phyloP scores from a whole-genome alignment of 2,888 invertebrate species.

The Zygaena filipendulae region DNA sequence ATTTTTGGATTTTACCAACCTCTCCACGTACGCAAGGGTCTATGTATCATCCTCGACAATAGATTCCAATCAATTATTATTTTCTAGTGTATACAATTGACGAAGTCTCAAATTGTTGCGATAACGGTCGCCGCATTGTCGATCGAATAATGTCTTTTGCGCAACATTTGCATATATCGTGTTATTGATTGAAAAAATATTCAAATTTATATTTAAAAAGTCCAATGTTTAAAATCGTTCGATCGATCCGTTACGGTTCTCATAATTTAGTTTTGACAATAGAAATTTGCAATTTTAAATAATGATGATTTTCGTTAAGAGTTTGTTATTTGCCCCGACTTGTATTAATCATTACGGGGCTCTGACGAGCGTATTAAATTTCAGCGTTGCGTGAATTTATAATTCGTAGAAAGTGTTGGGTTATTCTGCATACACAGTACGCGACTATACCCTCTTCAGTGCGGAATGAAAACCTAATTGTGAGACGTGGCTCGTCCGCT shows the following conservation, averaged over 20 bases:
- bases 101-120: constrained; percentile 59
- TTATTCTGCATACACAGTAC: too few relatives aligned
- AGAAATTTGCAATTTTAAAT: constrained; percentile 37
- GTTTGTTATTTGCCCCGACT: too few relatives aligned
- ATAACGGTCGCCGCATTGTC: constrained; percentile 63
- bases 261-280: constrained; percentile 34
- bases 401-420: too few relatives aligned
- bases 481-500: constrained; percentile 27
- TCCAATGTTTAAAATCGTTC: constrained; percentile 43
- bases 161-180: constrained; percentile 58
- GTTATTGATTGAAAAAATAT: constrained; percentile 68
- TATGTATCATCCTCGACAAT: constrained; percentile 56
- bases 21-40: constrained; percentile 42
- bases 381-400: too few relatives aligned
- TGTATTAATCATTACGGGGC: too few relatives aligned
- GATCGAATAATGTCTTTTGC: constrained; percentile 43
- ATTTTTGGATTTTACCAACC: constrained; percentile 60
- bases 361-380: too few relatives aligned
- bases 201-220: too few relatives aligned
- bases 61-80: constrained; percentile 61
- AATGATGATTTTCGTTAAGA: too few relatives aligned
- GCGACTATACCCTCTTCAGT: constrained; percentile 53
- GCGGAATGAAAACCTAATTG: constrained; percentile 54
- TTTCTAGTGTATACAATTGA: constrained; percentile 57
- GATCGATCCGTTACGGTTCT: constrained; percentile 60